Evolutionary conservation across 2,797 vertebrate species (phyloP), one percentile per base, ranked within the genome.

Genomic region (Crenichthys baileyi): DNA sequence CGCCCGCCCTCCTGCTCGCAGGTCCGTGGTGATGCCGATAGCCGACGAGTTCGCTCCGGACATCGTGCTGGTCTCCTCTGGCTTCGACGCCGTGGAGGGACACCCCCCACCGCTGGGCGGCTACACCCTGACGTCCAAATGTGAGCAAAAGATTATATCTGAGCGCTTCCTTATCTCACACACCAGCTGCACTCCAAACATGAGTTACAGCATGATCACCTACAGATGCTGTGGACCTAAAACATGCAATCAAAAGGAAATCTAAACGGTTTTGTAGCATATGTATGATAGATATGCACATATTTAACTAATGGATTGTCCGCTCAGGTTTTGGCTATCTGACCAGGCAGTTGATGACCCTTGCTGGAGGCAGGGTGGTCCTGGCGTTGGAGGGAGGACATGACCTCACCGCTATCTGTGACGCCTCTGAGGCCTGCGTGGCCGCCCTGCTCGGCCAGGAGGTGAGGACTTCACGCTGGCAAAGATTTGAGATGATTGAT

Each of bases 311-410:
- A 72, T 72, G 51, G 70, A 15, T 74, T 65, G 7, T 48, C 3
- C 39, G 65, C 61, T 68, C 94, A 99, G 98, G 98, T 93, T 98
- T 99, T 0, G 98, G 98, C 61, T 96, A 98, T 92, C 96, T 99
- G 93, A 99, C 98, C 1, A 96, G 96, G 93, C 97, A 99, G 94
- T 95, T 99, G 91, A 98, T 98, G 97, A 96, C 94, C 53, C 91
- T 99, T 87, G 97, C 97, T 0, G 97, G 96, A 53, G 97, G 98
- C 63, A 95, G 98, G 0, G 81, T 99, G 0, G 95, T 99, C 39
- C 95, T 99, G 82, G 98, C 97, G 53, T 94, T 99, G 0, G 98
- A 99, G 92, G 98, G 98, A 58, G 98, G 98, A 89, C 98, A 99
- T 0, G 98, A 99, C 95, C 96, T 99, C 86, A 98, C 97, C 0